Evolutionary conservation across 2,888 invertebrate species (phyloP), one percentile per base, ranked within the genome.

Genomic region (Nasonovia ribisnigri): DNA sequence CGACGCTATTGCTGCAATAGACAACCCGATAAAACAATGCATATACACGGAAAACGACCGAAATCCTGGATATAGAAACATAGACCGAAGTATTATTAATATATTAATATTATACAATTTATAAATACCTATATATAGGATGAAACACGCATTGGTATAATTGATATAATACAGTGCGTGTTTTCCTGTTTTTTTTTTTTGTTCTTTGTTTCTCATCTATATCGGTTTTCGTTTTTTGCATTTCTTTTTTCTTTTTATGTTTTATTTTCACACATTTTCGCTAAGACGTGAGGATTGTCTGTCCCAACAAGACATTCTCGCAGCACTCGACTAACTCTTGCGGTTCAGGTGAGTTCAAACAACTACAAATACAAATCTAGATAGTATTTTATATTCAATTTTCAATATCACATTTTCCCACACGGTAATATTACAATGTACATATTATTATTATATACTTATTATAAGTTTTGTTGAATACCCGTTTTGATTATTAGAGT

Each of bases 231-330:
- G 77, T 84, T 51, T 88, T 92, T 92, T 89, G 90, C 90, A 90
- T 89, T 93, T 89, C 89, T 89, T 88, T 92, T 93, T 84, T 88
- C 88, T 89, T 92, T 92, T 77, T 88, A 89, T 92, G 87, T 92
- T 93, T 57, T 94, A 97, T 93, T 90, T 86, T 90, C 93, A 90
- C 84, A 93, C 60, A 36, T 90, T 93, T 93, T 93, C 93, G 84
- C 90, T 93, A 93, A 97, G 97, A 97, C 96, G 97, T 97, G 97
- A 97, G 97, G 97, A 97, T 97, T 97, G 96, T 97, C 96, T 97
- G 97, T 96, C 97, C 97, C 96, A 97, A 97, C 96, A 97, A 97
- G 97, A 97, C 97, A 96, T 97, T 97, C 96, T 97, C 97, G 96
- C 97, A 97, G 96, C 97, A 97, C 95, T 97, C 97, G 95, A 97